Evolutionary conservation across 1,140 invertebrate genomes (phyloP), one percentile per base, ranked within the genome.

Genomic region (Stegodyphus mimosarum): DNA sequence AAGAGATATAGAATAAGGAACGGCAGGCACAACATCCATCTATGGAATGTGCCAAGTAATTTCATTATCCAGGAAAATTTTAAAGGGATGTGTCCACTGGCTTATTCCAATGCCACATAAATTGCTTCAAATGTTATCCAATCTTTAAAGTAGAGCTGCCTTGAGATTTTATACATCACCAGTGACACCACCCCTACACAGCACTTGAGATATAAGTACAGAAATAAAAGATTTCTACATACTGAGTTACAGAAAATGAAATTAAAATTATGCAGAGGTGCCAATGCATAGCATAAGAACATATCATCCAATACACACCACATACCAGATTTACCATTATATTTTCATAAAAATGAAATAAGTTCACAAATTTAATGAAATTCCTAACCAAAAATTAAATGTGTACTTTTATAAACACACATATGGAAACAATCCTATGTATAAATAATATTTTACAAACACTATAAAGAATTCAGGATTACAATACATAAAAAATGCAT

Each of bases 1-100:
- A 86, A 78, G 83, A 86, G 83, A 86, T 78, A 86, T 50, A 64
- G 83, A 86, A 78, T 66, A 55, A 86, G 75, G 75, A 86, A 86
- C 83, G 74, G 52, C 33, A 77, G 74, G 51, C 67, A 63, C 73
- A 76, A 33, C 69, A 5, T 84, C 63, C 55, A 33, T 50, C 80
- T 74, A 73, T 48, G 80, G 49, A 83, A 52, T 50, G 51, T 66
- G 60, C 67, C 69, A 77, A 66, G 51, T 77, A 64, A 55, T 52
- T 18, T 55, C 52, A 84, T 73, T 49, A 77, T 72, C 74, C 60
- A 81, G 60, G 55, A 75, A 71, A 77, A 18, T 75, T 72, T 53
- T 48, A 60, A 67, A 60, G 79, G 69, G 78, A 74, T 64, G 86
- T 75, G 72, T 84, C n/a, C 83, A 86, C 74, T 73, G 67, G 75